Base-by-base conservation (phyloP, 2,113 vertebrate species). In the Sturnus vulgaris region DNA sequence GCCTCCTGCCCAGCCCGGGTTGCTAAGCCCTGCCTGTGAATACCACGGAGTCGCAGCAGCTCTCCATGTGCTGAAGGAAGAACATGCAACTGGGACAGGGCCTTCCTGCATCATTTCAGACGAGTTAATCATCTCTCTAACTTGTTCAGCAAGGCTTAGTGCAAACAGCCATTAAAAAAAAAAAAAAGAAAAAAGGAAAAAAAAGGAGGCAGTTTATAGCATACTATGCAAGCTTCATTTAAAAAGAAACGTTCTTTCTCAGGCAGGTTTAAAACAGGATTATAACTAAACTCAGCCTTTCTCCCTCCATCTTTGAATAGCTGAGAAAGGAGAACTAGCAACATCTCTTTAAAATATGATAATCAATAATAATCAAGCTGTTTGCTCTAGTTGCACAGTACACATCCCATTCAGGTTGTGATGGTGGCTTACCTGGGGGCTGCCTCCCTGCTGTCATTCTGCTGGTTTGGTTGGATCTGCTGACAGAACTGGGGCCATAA, bases 91-190 rank as follows among this genome's bases (percentile, higher is more conserved):
- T 1, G 2, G 75, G 87, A 95, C 13, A 3, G 68, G 73, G 75
- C 63, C 92, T 90, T 93, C 78, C 95, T 6, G 12, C 87, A 87
- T 85, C 42, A 47, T 80, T 94, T 93, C 90, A 90, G 87, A 95
- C 0, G 6, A 92, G 87, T 94, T 96, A 95, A 95, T 95, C 55
- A 96, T 94, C 92, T 93, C 90, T 80, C 60, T 71, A 88, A 93
- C 94, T 96, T 75, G 94, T 64, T 94, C 56, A 82, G 82, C 72
- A 2, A 93, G 95, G 80, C 57, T 96, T 68, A 93, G 86, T 82
- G 93, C 95, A 95, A 96, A 96, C 37, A 95, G 9, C 49, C 69
- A n/a, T 92, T 81, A 65, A 87, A 87, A 68, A 63, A 37, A 40
- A 52, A 37, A 55, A 44, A 49, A 18, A 60, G 25, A 37, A 37